A percentile compares a stretch with the other conserved stretches of the same genome.
These are phyloP conservation scores for Erpornis zantholeuca DNA, from an alignment of 2,113 vertebrate species.

Conservation along the genomic window DNA sequence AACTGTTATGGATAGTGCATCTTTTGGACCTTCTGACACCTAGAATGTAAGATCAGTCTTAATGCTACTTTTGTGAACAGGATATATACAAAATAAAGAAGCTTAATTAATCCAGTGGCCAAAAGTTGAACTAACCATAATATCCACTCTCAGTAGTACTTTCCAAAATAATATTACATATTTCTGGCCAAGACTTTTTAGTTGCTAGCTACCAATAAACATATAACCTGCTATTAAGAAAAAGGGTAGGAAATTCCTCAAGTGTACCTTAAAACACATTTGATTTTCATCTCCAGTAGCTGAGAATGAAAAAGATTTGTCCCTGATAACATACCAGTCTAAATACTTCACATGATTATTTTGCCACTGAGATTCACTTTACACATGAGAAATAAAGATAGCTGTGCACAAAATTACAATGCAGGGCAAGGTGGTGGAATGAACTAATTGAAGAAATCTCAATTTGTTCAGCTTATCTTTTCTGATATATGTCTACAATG, in stretches of 20 bases:
- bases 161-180: neutral
- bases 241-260: constrained; percentile 32
- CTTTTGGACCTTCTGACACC: neutral
- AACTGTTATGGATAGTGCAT: neutral
- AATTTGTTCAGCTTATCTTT: neutral
- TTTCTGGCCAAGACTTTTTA: constrained; percentile 3
- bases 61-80: neutral
- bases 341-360: constrained; percentile 23
- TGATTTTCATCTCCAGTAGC: neutral
- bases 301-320: constrained; percentile 52
- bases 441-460: constrained; percentile 19
- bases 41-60: neutral
- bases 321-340: constrained; percentile 9
- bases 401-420: neutral
- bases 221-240: constrained; percentile 16
- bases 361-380: neutral
- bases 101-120: neutral
- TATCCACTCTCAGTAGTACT: neutral
- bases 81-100: neutral
- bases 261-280: constrained; percentile 41
- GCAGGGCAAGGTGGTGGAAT: neutral
- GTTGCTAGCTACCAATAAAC: neutral
- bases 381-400: constrained; percentile 46
- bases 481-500: neutral
- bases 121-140: neutral